These are phyloP conservation scores for Endotricha flammealis DNA, from an alignment of 2,888 invertebrate genomes.

Conservation along the genomic window DNA sequence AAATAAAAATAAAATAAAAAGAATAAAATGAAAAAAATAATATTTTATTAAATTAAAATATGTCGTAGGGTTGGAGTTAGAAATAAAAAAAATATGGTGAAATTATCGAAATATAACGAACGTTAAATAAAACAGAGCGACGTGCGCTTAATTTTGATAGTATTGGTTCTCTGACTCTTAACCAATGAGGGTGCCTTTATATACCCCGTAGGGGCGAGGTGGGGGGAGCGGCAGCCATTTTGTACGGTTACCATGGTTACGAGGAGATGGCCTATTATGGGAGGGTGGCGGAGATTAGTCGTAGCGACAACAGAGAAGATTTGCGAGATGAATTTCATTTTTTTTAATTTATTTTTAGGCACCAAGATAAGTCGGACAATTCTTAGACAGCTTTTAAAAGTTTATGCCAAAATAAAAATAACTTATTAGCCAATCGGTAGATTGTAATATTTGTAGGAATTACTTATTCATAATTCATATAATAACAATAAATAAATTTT, in stretches of 20 bases:
- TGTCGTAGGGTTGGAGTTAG: slow-evolving; percentile 7
- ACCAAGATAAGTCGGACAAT: too few relatives aligned
- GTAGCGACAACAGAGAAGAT: slow-evolving; percentile 51
- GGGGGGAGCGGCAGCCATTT: slow-evolving; percentile 65
- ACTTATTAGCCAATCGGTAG: too few relatives aligned
- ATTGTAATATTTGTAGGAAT: too few relatives aligned
- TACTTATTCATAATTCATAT: too few relatives aligned
- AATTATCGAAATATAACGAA: slow-evolving; percentile 39
- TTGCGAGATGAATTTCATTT: slow-evolving; percentile 28
- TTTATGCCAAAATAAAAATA: too few relatives aligned
- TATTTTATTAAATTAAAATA: slow-evolving; percentile 28
- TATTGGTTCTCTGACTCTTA: slow-evolving; percentile 65
- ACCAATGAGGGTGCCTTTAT: slow-evolving; percentile 50
- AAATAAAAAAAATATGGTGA: slow-evolving; percentile 26
- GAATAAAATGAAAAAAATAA: slow-evolving; percentile 26
- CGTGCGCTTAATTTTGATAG: slow-evolving; percentile 38
- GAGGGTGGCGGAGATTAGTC: slow-evolving; percentile 74
- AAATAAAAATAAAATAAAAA: slow-evolving; percentile 30
- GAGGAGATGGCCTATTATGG: slow-evolving; percentile 77
- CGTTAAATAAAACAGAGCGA: slow-evolving; percentile 38
- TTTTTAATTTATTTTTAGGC: too few relatives aligned
- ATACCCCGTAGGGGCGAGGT: slow-evolving; percentile 48
- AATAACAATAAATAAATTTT: too few relatives aligned
- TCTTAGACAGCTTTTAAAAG: too few relatives aligned
- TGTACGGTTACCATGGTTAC: slow-evolving; percentile 63